Percentiles rank a stretch among this genome's conserved stretches.
These are phyloP conservation scores for Ernsta delagoae DNA, from an alignment of 2,888 invertebrate species.

Conservation along the genomic window DNA sequence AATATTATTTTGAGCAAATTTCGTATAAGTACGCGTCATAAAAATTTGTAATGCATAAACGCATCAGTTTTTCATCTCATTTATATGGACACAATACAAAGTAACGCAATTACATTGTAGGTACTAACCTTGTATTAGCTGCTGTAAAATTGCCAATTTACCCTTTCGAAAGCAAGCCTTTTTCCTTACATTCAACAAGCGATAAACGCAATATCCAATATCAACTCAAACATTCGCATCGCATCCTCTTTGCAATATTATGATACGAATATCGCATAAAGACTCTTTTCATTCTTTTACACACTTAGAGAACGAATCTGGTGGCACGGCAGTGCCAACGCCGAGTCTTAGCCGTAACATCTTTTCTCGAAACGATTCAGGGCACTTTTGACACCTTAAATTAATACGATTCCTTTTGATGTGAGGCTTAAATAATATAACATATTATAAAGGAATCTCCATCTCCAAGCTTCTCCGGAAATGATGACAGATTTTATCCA, in stretches of 20 bases:
- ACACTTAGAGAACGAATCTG: neutral
- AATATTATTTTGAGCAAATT: too few relatives aligned
- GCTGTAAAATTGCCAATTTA: conserved; percentile 7
- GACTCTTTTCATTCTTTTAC: neutral
- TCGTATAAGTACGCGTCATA: too few relatives aligned
- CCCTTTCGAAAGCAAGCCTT: neutral
- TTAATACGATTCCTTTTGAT: too few relatives aligned
- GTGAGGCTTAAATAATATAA: too few relatives aligned
- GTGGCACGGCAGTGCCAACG: too few relatives aligned
- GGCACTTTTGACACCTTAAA: too few relatives aligned
- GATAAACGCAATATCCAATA: conserved; percentile 17
- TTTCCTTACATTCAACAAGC: conserved; percentile 3
- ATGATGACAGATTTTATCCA: too few relatives aligned
- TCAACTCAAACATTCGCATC: neutral
- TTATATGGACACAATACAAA: neutral
- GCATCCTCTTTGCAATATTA: conserved; percentile 4
- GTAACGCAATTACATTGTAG: neutral
- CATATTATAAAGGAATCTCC: too few relatives aligned
- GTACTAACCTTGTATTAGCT: neutral
- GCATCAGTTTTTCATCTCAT: neutral
- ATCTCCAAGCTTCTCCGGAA: too few relatives aligned
- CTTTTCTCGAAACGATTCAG: too few relatives aligned
- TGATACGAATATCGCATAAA: conserved; percentile 1
- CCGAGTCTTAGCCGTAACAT: too few relatives aligned
- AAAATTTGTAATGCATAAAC: conserved; percentile 1